Conservation (phyloP, 1,140 invertebrate genomes). For the Chironomus striatipennis region DNA sequence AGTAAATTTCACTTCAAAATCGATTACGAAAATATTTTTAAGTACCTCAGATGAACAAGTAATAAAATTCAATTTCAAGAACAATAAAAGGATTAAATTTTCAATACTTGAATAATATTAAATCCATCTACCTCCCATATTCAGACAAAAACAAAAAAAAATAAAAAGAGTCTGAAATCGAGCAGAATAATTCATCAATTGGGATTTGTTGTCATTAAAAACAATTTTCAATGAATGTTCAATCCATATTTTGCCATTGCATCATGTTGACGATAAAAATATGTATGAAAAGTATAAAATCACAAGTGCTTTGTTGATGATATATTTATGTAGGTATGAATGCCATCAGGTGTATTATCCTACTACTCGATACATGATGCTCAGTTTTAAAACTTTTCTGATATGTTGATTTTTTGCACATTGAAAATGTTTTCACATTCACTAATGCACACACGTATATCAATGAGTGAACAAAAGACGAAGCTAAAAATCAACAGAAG, state of each 20-base stretch:
- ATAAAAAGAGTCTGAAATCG: slow-evolving; percentile 1
- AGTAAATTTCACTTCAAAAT: too few relatives aligned
- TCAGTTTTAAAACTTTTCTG: not conserved
- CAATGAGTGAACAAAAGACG: too few relatives aligned
- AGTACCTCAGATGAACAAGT: too few relatives aligned
- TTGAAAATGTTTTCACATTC: not conserved
- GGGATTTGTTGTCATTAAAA: slow-evolving; percentile 21
- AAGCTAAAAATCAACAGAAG: slow-evolving; percentile 6
- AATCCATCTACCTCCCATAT: not conserved
- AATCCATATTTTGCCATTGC: not conserved
- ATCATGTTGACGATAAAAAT: not conserved
- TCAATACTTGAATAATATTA: not conserved
- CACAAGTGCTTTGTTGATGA: slow-evolving; percentile 12
- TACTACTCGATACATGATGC: not conserved
- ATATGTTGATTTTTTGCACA: slow-evolving; percentile 3
- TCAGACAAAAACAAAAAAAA: not conserved
- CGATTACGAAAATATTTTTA: too few relatives aligned
- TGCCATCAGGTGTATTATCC: not conserved
- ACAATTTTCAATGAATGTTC: not conserved
- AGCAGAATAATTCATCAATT: slow-evolving; percentile 13
- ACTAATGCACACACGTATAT: too few relatives aligned
- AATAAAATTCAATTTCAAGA: not conserved
- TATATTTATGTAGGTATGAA: not conserved
- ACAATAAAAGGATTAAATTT: slow-evolving; percentile 10
- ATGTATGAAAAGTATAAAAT: slow-evolving; percentile 14